A percentile compares a stretch with the other conserved stretches of the same genome.
Conservation (phyloP, 2,113 vertebrate species). For the Trinectes maculatus region DNA sequence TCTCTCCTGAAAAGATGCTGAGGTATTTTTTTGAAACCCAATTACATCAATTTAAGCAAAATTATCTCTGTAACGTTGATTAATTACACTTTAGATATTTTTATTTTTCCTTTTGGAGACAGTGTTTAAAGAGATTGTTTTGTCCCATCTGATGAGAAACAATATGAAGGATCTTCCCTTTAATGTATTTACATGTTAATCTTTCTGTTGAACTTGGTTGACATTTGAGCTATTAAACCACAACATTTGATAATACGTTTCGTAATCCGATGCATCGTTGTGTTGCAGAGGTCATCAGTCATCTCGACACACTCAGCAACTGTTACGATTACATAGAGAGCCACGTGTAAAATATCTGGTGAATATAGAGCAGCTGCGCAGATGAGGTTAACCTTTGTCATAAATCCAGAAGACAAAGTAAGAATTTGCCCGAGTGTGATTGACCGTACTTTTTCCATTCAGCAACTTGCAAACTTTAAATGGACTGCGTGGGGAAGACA, state of each 20-base stretch:
- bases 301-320: conserved; percentile 52
- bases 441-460: conserved; percentile 30
- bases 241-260: conserved; percentile 60
- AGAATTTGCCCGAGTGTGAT: conserved; percentile 31
- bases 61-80: neutral
- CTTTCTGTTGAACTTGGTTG: conserved; percentile 51
- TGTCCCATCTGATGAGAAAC: conserved; percentile 32
- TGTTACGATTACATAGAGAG: conserved; percentile 51
- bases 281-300: conserved; percentile 47
- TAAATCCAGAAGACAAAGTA: conserved; percentile 57
- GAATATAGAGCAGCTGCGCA: conserved; percentile 45
- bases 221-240: conserved; percentile 60
- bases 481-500: conserved; percentile 22
- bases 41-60: neutral
- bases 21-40: conserved; percentile 5
- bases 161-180: conserved; percentile 56
- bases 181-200: conserved; percentile 80
- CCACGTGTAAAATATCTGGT: conserved; percentile 55
- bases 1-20: conserved; percentile 6
- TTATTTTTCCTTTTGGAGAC: too few species aligned
- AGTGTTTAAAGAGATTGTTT: conserved; percentile 16
- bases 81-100: neutral
- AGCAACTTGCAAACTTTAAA: conserved; percentile 25
- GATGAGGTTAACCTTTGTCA: conserved; percentile 39
- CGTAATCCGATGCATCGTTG: conserved; percentile 47